Conservation (phyloP, 1,140 invertebrate genomes). For the Orussus abietinus region DNA sequence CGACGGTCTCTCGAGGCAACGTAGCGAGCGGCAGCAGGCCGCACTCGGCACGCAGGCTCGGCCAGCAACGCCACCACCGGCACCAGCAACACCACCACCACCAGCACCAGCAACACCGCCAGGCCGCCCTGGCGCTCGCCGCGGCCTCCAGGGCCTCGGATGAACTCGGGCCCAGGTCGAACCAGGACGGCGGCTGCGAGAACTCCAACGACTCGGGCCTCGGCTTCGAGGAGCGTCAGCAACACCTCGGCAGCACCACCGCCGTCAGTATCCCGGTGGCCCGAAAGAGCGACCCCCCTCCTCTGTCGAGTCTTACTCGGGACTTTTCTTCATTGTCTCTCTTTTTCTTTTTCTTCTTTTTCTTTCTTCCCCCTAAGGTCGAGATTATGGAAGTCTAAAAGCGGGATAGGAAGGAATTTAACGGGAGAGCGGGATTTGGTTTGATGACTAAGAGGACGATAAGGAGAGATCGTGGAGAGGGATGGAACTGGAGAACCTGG, state of each 20-base stretch:
- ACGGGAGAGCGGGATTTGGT: no score
- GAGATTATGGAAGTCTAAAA: no score
- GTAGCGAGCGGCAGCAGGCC: conserved; percentile 22
- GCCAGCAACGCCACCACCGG: conserved; percentile 20
- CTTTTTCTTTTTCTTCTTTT: no score
- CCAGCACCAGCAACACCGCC: conserved; percentile 20
- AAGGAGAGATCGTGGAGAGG: no score
- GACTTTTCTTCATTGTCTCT: no score
- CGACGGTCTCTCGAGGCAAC: conserved; percentile 27
- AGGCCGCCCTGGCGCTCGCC: conserved; percentile 24
- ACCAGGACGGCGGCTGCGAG: conserved; percentile 58
- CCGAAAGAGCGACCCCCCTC: no score
- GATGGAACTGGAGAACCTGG: no score
- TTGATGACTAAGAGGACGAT: no score
- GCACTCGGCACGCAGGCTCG: conserved; percentile 25
- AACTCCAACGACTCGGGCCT: conserved; percentile 82
- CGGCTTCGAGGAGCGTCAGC: conserved; percentile 64
- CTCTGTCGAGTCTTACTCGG: no score
- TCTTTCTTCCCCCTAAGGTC: no score
- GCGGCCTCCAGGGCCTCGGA: conserved; percentile 30
- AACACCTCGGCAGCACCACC: conserved; percentile 23
- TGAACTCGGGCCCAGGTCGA: conserved; percentile 32
- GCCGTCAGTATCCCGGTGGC: no score
- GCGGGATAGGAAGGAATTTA: no score
- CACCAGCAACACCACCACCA: conserved; percentile 26